Evolutionary conservation across 37 sponge, comb jelly and placozoan species (phyloP).

Genomic region (Spongilla lacustris): DNA sequence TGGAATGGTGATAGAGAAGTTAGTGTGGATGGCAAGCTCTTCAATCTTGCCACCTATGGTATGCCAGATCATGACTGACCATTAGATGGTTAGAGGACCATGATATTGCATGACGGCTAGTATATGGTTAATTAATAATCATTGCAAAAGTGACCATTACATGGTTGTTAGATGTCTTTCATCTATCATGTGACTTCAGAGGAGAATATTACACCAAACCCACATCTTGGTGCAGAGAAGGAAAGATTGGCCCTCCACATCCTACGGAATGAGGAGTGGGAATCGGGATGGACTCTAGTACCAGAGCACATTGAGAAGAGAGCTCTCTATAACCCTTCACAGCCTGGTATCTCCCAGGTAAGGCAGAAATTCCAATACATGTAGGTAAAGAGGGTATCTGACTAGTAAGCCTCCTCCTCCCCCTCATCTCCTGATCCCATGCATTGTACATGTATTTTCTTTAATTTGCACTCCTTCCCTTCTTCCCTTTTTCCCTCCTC

Average conservation of each 20-base stretch:
- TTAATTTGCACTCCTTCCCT: no score
- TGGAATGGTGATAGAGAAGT: constrained; percentile 39
- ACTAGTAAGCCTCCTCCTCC: no score
- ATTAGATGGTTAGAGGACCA: no score
- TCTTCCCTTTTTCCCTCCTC: no score
- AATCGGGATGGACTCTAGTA: constrained; percentile 62
- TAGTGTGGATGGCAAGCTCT: constrained; percentile 23
- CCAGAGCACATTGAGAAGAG: constrained; percentile 96
- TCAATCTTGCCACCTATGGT: constrained; percentile 68
- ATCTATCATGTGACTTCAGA: constrained; percentile 9
- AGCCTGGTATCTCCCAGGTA: constrained; percentile 82
- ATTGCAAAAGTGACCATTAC: no score
- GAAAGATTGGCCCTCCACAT: constrained; percentile 92
- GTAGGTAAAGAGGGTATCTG: neutral
- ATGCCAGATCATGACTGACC: no score
- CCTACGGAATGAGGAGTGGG: constrained; percentile 30
- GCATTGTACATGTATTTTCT: no score
- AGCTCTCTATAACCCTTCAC: constrained; percentile 87
- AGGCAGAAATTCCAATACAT: no score
- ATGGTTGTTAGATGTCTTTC: no score
- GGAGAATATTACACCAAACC: neutral
- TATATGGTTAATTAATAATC: no score
- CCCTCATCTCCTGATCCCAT: no score
- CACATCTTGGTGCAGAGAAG: constrained; percentile 52
- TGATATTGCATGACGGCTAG: no score